A percentile compares a stretch with the other conserved stretches of the same genome.
These are phyloP conservation scores for Apteryx owenii DNA, from an alignment of 2,113 vertebrate species.

Conservation along the genomic window DNA sequence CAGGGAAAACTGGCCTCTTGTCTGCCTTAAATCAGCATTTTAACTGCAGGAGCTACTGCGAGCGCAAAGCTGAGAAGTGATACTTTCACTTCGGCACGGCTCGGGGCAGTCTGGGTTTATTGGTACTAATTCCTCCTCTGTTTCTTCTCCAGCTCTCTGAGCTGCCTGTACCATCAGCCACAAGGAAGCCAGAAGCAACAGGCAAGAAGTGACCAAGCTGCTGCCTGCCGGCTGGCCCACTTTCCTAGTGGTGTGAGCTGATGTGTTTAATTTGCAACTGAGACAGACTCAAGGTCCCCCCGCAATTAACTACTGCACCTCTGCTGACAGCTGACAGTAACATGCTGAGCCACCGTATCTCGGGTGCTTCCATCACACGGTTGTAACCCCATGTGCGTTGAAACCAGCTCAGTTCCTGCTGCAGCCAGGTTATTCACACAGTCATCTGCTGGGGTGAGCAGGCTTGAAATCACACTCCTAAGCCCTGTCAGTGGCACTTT, in stretches of 20 bases:
- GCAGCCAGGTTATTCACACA: accelerated
- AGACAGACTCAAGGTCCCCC: background rate
- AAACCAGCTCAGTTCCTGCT: background rate
- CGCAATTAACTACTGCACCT: background rate
- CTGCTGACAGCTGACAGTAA: background rate
- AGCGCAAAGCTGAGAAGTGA: background rate
- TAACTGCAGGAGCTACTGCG: background rate
- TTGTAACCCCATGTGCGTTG: background rate
- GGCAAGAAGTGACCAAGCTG: background rate
- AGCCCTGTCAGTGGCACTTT: background rate
- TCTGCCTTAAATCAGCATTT: background rate
- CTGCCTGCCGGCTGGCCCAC: background rate
- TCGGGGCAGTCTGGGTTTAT: background rate
- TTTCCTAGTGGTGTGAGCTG: background rate
- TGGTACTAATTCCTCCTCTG: background rate
- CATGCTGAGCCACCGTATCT: background rate
- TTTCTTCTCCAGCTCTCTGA: background rate
- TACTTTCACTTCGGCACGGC: background rate
- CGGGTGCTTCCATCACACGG: background rate
- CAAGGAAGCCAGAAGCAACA: background rate
- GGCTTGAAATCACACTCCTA: background rate
- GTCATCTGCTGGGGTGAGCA: accelerated
- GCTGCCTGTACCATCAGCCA: background rate
- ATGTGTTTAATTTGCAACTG: background rate
- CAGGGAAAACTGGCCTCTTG: background rate